These are phyloP conservation scores for Ficedula albicollis DNA, from an alignment of 2,797 vertebrate species.

Conservation along the genomic window DNA sequence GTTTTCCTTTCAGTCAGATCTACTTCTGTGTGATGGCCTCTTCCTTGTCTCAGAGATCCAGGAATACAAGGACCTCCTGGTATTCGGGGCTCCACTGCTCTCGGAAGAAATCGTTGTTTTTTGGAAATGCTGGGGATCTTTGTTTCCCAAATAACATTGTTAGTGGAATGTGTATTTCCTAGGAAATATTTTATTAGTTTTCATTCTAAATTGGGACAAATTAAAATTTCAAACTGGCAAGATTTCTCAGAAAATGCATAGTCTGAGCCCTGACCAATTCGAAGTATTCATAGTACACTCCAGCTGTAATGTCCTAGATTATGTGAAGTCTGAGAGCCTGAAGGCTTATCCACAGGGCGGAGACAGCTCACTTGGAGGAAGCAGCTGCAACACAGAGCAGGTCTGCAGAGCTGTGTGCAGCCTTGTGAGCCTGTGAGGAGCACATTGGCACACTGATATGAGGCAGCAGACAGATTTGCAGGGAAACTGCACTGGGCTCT, in stretches of 20 bases:
- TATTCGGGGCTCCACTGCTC: not conserved
- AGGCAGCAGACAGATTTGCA: not conserved
- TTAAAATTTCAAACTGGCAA: not conserved
- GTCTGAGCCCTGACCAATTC: not conserved
- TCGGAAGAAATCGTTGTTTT: not conserved
- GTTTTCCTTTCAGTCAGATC: slow-evolving; percentile 18
- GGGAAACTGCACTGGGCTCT: not conserved
- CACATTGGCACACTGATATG: not conserved
- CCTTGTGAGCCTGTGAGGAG: not conserved
- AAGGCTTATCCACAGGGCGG: not conserved
- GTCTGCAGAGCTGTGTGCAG: not conserved
- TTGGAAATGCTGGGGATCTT: not conserved
- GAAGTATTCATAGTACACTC: not conserved
- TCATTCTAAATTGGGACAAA: not conserved
- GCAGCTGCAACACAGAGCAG: not conserved
- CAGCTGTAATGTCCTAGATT: not conserved
- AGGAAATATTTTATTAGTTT: not conserved
- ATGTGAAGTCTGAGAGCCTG: not conserved
- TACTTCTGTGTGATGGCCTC: not conserved
- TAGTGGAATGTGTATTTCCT: not conserved
- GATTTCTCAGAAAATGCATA: not conserved
- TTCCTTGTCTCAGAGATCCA: not conserved
- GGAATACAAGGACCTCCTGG: not conserved
- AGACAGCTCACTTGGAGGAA: not conserved
- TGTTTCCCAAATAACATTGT: not conserved